Base-by-base conservation (phyloP, 1,140 invertebrate genomes). In the Procambarus clarkii region DNA sequence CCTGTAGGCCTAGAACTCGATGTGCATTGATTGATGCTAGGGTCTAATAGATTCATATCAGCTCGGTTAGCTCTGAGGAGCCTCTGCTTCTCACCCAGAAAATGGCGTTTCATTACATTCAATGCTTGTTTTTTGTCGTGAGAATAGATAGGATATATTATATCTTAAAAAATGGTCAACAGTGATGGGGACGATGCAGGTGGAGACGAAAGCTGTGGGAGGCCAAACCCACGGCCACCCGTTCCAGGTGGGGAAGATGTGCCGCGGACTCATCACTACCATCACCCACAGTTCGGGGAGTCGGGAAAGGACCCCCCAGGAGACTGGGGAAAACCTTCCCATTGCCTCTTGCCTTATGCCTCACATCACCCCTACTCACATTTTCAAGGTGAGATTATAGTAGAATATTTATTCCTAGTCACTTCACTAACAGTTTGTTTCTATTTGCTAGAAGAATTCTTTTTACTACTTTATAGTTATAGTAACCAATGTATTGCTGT, bases 201-300 rank as follows among this genome's bases (percentile, higher is more conserved):
- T 79, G 88, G 88, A 78, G 82, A 78, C 71, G 88, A 91, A 64
- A 85, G 80, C 45, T 78, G 88, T 46, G 76, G 88, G 74, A 76
- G 54, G 54, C 44, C 60, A 48, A 80, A 91, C 50, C 50, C 82
- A 46, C 71, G 88, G 58, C 88, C 88, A 15, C 88, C 88, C 50
- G 88, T 91, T 54, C 88, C 58, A 71, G 88, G 88, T 64, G 88
- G 76, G 58, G 88, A 91, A 58, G 88, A 91, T 60, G 24, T 64
- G 74, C 82, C 50, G 21, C 54, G 44, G 34, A 54, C 81, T 71
- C 69, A 77, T 21, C 74, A 78, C 48, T 82, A 84, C 77, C 76
- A 85, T 34, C 76, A 85, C 50, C 82, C 71, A 46, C 81, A 84
- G 34, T 64, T 58, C 69, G 58, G 71, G 50, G 81, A 85, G 48